Evolutionary conservation across 2,888 invertebrate genomes (phyloP), one percentile per base, ranked within the genome.

Genomic region (Encarsia formosa): DNA sequence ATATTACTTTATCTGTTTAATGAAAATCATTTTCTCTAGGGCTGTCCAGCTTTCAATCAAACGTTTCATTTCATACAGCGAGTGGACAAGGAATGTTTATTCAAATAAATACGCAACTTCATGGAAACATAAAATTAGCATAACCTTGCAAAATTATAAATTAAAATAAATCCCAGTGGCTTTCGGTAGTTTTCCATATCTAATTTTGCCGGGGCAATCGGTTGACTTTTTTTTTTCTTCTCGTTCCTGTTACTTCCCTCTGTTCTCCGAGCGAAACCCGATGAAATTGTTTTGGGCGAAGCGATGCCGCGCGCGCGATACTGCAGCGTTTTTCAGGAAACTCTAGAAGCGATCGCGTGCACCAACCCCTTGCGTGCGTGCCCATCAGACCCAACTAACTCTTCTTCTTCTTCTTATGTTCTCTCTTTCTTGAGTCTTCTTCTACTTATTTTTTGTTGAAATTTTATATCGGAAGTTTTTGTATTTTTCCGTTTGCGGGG

Each of bases 321-420:
- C 15, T n/a, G 34, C 15, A 9, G 44, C 31, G 32, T 52, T 53
- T 53, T 53, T 53, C 45, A 41, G 49, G 54, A 54, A 54, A 54
- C 54, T 49, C 29, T 49, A 54, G 49, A 54, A 49, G 45, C 42
- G 24, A 39, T 20, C 24, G 15, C 20, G 41, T 9, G 19, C 6
- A 15, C 23, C 16, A 32, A 40, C 44, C n/a, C 43, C 52, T 19
- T 47, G 43, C 43, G 19, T 13, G 16, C 22, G 20, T 22, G 9
- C 16, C 13, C 24, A 41, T 45, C 29, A 35, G 37, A 37, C 23
- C 32, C n/a, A 26, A 29, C 32, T 32, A 13, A 15, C 32, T 13
- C 13, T 13, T 32, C 13, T 15, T 32, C 15, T 32, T 38, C 22
- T 38, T 20, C 22, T 18, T 37, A 16, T 31, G 23, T 37, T 46